These are phyloP conservation scores for Patiria pectinifera DNA, from an alignment of 53 echinoderm and acorn worm species.

Conservation along the genomic window DNA sequence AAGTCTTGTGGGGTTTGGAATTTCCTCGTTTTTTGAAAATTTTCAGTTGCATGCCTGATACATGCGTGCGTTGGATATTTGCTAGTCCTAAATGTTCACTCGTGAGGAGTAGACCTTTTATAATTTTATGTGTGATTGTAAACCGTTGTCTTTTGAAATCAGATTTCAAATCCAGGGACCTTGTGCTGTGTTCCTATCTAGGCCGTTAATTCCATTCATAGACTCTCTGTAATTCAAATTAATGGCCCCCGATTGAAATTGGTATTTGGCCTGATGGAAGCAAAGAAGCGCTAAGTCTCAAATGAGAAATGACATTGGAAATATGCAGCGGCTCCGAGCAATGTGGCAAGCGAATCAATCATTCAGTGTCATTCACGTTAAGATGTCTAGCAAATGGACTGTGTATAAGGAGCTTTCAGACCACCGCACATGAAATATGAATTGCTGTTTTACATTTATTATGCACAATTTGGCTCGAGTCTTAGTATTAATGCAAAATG, in stretches of 20 bases:
- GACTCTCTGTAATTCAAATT: neutral
- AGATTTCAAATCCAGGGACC: neutral
- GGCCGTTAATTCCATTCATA: neutral
- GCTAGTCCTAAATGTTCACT: too few relatives aligned
- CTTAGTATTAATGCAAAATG: too few relatives aligned
- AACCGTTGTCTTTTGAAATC: neutral
- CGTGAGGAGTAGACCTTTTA: too few relatives aligned
- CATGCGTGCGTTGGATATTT: too few relatives aligned
- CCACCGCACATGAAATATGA: too few relatives aligned
- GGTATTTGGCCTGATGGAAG: neutral
- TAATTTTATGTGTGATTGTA: neutral
- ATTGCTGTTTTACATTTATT: too few relatives aligned
- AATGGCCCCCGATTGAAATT: constrained; percentile 3
- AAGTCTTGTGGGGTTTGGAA: too few relatives aligned
- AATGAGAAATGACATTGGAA: neutral
- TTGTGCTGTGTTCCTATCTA: neutral
- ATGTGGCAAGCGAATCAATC: neutral
- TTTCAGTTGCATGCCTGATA: too few relatives aligned
- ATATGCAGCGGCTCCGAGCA: neutral
- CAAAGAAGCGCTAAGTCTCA: neutral
- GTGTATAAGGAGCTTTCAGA: neutral
- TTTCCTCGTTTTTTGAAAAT: too few relatives aligned
- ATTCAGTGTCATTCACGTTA: neutral
- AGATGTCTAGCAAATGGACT: neutral
- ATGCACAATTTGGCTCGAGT: too few relatives aligned